Evolutionary conservation across 2,113 vertebrate genomes (phyloP), one percentile per base, ranked within the genome.

Genomic region (Microcebus lehilahytsara): DNA sequence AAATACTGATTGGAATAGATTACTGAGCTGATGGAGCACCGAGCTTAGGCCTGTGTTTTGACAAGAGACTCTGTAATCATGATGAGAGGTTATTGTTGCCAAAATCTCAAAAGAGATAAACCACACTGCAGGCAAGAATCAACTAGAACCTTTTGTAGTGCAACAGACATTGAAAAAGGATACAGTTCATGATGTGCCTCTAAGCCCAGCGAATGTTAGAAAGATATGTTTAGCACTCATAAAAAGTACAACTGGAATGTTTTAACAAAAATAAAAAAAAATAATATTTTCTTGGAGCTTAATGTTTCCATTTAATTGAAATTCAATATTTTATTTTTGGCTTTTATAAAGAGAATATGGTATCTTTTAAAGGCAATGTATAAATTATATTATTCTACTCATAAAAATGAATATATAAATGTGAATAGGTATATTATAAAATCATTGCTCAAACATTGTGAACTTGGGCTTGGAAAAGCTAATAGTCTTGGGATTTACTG

Each of bases 1-100:
- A 98, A 96, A 86, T 95, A 88, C 96, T 98, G 97, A 98, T 96
- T 98, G 98, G 96, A 98, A 98, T 84, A 98, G 98, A 98, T 98
- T 97, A 97, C 96, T 96, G 97, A 98, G 97, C 90, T 98, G 98
- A 98, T 91, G 80, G 93, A 98, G 95, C 40, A 1, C 89, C 58
- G 74, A 97, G 97, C 98, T 98, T 98, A 98, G 60, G 77, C 78
- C 92, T 95, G 96, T 98, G 97, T 98, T 98, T 98, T 97, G 97
- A 84, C 85, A 98, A 97, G 94, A 98, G 97, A 87, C 71, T 97
- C 93, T 97, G 78, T 98, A 98, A 98, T 98, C 93, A 97, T 79
- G 93, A 98, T 96, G 97, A 98, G 97, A 98, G 80, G 85, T 98
- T 98, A 98, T 83, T 98, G 97, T 98, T 98, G 96, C 94, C 93